Conservation (phyloP, 1,140 invertebrate species). For the Littorina saxatilis region DNA sequence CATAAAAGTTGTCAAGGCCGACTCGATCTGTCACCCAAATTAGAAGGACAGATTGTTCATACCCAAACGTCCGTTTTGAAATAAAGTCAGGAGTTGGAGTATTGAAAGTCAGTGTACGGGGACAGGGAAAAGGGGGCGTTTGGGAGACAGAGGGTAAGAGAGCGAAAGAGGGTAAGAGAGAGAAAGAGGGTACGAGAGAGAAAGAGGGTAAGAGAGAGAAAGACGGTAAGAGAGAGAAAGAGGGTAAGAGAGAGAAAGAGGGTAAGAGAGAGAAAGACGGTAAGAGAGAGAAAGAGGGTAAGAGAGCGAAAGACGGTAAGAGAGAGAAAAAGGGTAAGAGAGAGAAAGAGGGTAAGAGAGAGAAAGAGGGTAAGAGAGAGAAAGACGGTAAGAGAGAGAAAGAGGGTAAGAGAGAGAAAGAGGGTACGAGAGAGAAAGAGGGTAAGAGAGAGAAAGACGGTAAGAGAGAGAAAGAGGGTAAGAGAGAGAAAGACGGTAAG, state of each 20-base stretch:
- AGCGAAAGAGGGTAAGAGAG: no score
- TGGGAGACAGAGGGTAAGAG: no score
- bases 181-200: background rate
- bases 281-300: background rate
- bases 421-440: background rate
- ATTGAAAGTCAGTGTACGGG: no score
- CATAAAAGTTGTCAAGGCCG: no score
- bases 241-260: slow-evolving; percentile 3
- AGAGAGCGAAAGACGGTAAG: background rate
- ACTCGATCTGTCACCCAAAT: no score
- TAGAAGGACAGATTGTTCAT: no score
- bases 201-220: background rate
- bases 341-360: background rate
- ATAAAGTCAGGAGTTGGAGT: no score
- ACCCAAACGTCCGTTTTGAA: no score
- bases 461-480: background rate
- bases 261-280: background rate
- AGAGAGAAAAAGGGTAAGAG: no score
- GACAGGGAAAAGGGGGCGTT: no score
- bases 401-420: background rate
- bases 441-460: background rate
- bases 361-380: background rate
- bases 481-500: background rate
- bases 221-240: background rate
- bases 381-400: background rate